phyloP scores from a whole-genome alignment of 1,140 invertebrate species.

The Hylaeus volcanicus region DNA sequence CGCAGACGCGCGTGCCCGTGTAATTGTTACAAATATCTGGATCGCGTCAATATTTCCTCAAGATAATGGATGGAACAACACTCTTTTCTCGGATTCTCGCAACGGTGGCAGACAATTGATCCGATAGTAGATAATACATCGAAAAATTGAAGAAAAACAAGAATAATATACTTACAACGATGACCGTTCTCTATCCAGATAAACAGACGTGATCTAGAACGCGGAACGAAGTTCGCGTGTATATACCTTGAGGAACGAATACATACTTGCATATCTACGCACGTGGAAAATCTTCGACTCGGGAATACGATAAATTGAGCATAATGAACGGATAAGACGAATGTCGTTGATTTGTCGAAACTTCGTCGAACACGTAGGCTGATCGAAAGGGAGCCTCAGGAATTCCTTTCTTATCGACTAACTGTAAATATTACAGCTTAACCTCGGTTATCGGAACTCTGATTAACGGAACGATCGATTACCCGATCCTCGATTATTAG shows the following conservation, averaged over 20 bases:
- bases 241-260: neutral
- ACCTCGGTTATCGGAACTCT: neutral
- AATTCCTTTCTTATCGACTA: conserved; percentile 21
- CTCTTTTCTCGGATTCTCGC: too few relatives aligned
- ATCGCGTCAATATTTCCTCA: conserved; percentile 16
- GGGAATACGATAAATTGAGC: neutral
- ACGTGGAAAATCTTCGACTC: conserved; percentile 5
- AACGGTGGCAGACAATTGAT: too few relatives aligned
- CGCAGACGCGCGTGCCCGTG: neutral
- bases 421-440: neutral
- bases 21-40: conserved; percentile 15
- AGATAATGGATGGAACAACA: conserved; percentile 10
- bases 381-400: conserved; percentile 1
- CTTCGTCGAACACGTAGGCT: neutral
- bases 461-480: too few relatives aligned
- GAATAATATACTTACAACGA: neutral
- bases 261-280: neutral
- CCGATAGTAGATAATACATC: too few relatives aligned
- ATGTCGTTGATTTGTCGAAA: neutral
- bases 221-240: neutral
- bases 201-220: neutral
- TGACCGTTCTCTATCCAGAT: neutral
- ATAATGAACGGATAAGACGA: neutral
- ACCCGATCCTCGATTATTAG: too few relatives aligned
- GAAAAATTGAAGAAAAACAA: neutral